phyloP scores from a whole-genome alignment of 2,888 invertebrate species.

The Hirudinaria manillensis region DNA sequence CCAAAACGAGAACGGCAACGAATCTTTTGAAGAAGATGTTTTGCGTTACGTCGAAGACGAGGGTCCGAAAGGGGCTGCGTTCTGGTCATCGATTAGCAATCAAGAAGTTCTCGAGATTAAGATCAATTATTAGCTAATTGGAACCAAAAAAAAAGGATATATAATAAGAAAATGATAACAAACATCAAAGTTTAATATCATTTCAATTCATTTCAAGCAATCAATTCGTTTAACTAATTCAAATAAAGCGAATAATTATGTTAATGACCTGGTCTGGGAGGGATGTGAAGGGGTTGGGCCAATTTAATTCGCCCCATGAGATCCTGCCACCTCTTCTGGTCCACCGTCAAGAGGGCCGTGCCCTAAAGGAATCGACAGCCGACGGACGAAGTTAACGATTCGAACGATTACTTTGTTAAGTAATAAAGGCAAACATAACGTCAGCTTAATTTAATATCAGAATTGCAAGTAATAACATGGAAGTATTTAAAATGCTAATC shows the following conservation, averaged over 20 bases:
- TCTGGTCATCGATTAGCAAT: slow-evolving; percentile 56
- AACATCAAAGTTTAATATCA: not conserved
- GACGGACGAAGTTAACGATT: no score
- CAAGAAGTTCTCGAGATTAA: not conserved
- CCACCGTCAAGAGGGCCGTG: slow-evolving; percentile 93
- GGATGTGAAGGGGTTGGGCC: slow-evolving; percentile 94
- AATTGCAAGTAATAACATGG: not conserved
- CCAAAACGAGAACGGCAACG: slow-evolving; percentile 84
- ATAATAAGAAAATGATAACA: not conserved
- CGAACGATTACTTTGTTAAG: no score
- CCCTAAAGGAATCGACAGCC: slow-evolving; percentile 59
- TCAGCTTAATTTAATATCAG: not conserved
- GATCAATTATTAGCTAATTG: not conserved
- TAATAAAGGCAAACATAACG: not conserved
- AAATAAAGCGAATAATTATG: no score
- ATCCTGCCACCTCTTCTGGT: slow-evolving; percentile 98
- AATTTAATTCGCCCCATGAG: slow-evolving; percentile 95
- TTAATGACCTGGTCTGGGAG: slow-evolving; percentile 70
- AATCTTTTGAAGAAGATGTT: slow-evolving; percentile 88
- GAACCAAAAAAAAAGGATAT: not conserved
- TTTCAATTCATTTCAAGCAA: no score
- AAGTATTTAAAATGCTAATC: not conserved
- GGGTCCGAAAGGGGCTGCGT: slow-evolving; percentile 79
- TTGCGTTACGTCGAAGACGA: slow-evolving; percentile 95
- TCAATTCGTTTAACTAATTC: no score